phyloP scores from a whole-genome alignment of 2,113 vertebrate genomes.

The Egretta garzetta region DNA sequence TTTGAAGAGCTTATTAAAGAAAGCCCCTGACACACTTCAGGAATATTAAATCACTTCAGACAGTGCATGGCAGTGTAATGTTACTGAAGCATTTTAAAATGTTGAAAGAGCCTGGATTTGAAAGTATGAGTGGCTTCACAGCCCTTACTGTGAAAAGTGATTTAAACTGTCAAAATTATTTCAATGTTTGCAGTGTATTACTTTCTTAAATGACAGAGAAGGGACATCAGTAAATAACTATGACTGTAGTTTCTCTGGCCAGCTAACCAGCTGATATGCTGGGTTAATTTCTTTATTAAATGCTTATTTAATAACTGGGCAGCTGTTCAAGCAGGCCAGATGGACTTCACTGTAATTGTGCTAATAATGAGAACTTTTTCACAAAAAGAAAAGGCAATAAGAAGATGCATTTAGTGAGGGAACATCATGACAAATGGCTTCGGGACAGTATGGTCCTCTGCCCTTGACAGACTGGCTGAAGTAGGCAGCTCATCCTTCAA shows the following conservation, averaged over 20 bases:
- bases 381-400: not conserved
- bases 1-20: conserved; percentile 80
- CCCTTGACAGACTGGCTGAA: not conserved
- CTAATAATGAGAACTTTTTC: conserved; percentile 40
- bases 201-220: conserved; percentile 71
- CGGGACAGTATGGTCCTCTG: not conserved
- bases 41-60: conserved; percentile 79
- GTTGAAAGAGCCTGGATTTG: conserved; percentile 72
- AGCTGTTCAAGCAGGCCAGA: conserved; percentile 45
- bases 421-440: not conserved
- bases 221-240: conserved; percentile 58
- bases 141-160: conserved; percentile 66
- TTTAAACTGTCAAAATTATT: conserved; percentile 72
- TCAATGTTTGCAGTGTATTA: conserved; percentile 60
- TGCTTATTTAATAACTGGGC: conserved; percentile 44
- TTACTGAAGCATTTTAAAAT: conserved; percentile 79
- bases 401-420: not conserved
- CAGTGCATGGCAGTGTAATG: conserved; percentile 68
- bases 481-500: conserved; percentile 1
- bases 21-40: conserved; percentile 78
- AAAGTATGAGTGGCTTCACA: conserved; percentile 71
- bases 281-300: conserved; percentile 50
- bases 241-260: conserved; percentile 25
- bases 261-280: conserved; percentile 13
- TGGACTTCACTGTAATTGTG: conserved; percentile 49